These are phyloP conservation scores for Acanthosepion lycidas DNA, from an alignment of 2,888 invertebrate species.

Conservation along the genomic window DNA sequence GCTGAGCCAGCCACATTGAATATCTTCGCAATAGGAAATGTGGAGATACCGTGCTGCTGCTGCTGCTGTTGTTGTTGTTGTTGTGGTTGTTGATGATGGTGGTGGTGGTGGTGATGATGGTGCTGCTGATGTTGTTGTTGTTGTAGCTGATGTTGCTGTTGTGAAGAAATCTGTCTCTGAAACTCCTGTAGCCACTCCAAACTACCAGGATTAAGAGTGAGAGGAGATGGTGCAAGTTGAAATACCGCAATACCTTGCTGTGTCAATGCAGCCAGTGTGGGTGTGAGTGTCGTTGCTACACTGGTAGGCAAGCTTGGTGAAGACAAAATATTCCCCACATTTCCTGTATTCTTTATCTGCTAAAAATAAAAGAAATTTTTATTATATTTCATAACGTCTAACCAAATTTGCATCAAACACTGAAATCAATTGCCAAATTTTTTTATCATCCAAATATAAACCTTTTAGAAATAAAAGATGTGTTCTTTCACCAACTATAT, in stretches of 20 bases:
- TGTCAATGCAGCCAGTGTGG: conserved; percentile 79
- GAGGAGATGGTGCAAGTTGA: conserved; percentile 54
- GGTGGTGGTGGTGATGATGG: conserved; percentile 55
- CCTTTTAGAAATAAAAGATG: no score
- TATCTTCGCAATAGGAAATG: conserved; percentile 34
- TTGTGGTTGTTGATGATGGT: conserved; percentile 39
- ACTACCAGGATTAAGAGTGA: conserved; percentile 55
- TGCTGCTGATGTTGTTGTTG: conserved; percentile 45
- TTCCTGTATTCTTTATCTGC: conserved; percentile 34
- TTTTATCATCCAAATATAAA: no score
- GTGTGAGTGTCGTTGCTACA: conserved; percentile 79
- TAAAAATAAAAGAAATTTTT: neutral
- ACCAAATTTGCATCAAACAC: neutral
- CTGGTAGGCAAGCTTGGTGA: conserved; percentile 78
- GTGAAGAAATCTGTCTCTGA: conserved; percentile 51
- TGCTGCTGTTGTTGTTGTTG: neutral
- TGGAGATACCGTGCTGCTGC: conserved; percentile 41
- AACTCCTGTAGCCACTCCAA: conserved; percentile 55
- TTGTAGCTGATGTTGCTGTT: conserved; percentile 48
- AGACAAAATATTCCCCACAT: conserved; percentile 14
- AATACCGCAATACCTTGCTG: conserved; percentile 66
- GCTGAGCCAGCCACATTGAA: conserved; percentile 42
- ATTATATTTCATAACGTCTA: neutral
- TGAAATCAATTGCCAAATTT: neutral
- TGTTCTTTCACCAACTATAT: no score